Conservation (phyloP, 2,113 vertebrate genomes). For the Cynoglossus semilaevis region DNA sequence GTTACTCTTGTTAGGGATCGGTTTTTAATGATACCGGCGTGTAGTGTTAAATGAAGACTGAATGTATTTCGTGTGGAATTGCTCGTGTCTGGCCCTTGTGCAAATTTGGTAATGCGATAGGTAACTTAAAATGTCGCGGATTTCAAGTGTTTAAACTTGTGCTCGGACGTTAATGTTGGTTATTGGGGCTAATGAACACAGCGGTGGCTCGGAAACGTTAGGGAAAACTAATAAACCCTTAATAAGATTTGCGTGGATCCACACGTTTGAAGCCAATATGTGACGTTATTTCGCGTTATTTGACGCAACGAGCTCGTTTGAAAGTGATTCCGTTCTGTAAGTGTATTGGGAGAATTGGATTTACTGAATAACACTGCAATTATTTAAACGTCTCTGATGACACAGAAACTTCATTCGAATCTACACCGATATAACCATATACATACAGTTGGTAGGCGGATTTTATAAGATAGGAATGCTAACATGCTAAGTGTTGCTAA, state of each 20-base stretch:
- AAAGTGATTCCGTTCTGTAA: too few species aligned
- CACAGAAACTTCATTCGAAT: too few species aligned
- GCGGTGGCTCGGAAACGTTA: too few species aligned
- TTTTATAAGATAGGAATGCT: background rate
- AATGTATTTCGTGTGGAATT: background rate
- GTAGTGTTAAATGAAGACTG: background rate
- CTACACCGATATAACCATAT: too few species aligned
- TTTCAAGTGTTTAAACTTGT: background rate
- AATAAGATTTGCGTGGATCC: background rate
- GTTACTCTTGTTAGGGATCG: background rate
- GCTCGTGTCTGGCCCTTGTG: rapidly evolving
- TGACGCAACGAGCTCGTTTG: background rate
- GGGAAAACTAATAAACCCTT: too few species aligned
- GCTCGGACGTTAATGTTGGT: too few species aligned
- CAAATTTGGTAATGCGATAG: rapidly evolving
- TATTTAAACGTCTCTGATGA: too few species aligned
- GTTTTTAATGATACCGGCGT: too few species aligned
- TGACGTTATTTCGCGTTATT: background rate
- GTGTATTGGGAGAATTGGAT: too few species aligned
- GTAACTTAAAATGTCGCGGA: background rate
- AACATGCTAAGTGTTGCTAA: slow-evolving; percentile 11
- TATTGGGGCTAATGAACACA: too few species aligned
- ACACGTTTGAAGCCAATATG: background rate
- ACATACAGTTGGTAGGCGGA: background rate
- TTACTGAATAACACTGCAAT: too few species aligned